phyloP scores from a whole-genome alignment of 2,113 vertebrate genomes.

The Tenrec ecaudatus region DNA sequence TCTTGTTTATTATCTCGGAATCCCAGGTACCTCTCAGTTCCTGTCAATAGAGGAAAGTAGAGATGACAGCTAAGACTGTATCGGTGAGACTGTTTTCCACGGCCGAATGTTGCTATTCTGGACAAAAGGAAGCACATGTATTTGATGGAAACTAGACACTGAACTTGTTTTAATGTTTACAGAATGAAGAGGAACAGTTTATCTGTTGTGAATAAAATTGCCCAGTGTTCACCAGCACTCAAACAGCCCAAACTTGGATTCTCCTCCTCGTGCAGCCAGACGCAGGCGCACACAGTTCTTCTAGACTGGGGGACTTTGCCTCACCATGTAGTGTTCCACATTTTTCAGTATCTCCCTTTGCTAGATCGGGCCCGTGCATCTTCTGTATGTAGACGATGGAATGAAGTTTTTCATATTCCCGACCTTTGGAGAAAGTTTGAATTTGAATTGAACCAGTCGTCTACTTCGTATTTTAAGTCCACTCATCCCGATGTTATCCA shows the following conservation, averaged over 20 bases:
- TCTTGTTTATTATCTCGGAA: not conserved
- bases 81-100: not conserved
- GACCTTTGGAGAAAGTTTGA: slow-evolving; percentile 95
- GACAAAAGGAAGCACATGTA: not conserved
- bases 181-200: slow-evolving; percentile 91
- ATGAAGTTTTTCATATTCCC: slow-evolving; percentile 93
- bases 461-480: slow-evolving; percentile 91
- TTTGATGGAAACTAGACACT: not conserved
- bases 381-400: slow-evolving; percentile 93
- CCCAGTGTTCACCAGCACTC: slow-evolving; percentile 76
- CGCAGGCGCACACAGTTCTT: slow-evolving; percentile 1
- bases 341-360: slow-evolving; percentile 93
- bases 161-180: slow-evolving; percentile 49
- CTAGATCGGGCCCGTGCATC: slow-evolving; percentile 91
- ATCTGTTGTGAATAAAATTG: slow-evolving; percentile 82
- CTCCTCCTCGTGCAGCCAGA: slow-evolving; percentile 53
- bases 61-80: not conserved
- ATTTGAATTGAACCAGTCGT: slow-evolving; percentile 94
- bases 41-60: not conserved
- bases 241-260: slow-evolving; percentile 87
- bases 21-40: not conserved
- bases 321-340: slow-evolving; percentile 88
- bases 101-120: not conserved
- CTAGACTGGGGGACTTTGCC: slow-evolving; percentile 92
- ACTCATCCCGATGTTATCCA: slow-evolving; percentile 95